phyloP scores from a whole-genome alignment of 2,888 invertebrate genomes.

The Agrilus cyanescens region DNA sequence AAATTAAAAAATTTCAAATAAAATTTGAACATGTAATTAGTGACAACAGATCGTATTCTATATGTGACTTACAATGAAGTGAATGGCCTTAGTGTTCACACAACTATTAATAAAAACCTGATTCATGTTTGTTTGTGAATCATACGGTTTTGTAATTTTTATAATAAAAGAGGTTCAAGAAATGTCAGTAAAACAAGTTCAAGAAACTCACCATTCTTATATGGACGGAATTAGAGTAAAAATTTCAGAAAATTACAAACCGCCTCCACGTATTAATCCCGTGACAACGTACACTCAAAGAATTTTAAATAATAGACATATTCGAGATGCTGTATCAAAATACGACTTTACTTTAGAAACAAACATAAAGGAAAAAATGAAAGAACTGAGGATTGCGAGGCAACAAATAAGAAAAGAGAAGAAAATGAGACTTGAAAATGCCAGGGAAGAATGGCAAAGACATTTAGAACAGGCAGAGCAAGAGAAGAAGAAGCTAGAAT shows the following conservation, averaged over 20 bases:
- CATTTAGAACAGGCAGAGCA: conserved; percentile 21
- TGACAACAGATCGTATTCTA: no score
- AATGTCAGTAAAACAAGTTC: conserved; percentile 24
- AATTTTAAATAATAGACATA: conserved; percentile 39
- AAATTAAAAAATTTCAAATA: no score
- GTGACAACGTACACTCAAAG: conserved; percentile 45
- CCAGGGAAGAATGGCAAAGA: conserved; percentile 45
- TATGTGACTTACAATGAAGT: no score
- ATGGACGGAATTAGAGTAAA: conserved; percentile 82
- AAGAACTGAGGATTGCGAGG: conserved; percentile 56
- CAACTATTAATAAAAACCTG: conserved; percentile 7
- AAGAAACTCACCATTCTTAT: conserved; percentile 39
- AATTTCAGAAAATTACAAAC: conserved; percentile 77
- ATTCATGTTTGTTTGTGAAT: conserved; percentile 13
- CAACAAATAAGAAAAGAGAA: conserved; percentile 49
- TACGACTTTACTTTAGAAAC: conserved; percentile 66
- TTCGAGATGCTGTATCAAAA: conserved; percentile 43
- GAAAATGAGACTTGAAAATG: conserved; percentile 45
- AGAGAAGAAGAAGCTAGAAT: conserved; percentile 13
- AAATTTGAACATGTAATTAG: no score
- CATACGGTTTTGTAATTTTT: conserved; percentile 9
- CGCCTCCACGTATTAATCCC: conserved; percentile 57
- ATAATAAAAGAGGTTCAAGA: conserved; percentile 9
- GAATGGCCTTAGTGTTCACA: no score
- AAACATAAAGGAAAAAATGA: conserved; percentile 58